A percentile compares a stretch with the other conserved stretches of the same genome.
These are phyloP conservation scores for Craterocephalus amniculus DNA, from an alignment of 2,797 vertebrate genomes.

Conservation along the genomic window DNA sequence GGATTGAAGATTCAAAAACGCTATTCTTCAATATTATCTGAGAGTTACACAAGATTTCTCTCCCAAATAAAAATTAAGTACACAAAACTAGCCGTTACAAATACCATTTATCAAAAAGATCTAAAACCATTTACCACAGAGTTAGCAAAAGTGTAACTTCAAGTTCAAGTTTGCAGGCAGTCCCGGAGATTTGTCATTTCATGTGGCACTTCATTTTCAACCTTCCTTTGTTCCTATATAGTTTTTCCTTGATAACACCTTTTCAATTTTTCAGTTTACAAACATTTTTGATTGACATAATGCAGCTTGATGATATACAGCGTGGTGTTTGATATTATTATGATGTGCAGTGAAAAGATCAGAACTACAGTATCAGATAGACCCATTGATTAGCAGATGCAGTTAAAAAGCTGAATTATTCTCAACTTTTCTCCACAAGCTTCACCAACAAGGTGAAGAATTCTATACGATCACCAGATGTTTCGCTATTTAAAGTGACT, in stretches of 20 bases:
- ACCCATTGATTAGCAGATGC: not conserved
- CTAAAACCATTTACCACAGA: not conserved
- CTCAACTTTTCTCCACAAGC: not conserved
- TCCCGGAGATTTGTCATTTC: too few species aligned
- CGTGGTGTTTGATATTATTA: not conserved
- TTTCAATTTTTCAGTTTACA: not conserved
- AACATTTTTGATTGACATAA: not conserved
- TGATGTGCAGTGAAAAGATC: not conserved
- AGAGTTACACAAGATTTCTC: not conserved
- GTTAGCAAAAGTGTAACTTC: not conserved
- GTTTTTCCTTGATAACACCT: not conserved
- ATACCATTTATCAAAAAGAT: too few species aligned
- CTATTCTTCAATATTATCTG: not conserved
- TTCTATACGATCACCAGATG: not conserved
- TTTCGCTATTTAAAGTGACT: not conserved
- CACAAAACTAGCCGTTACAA: not conserved
- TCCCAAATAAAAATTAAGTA: not conserved
- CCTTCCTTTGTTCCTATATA: too few species aligned
- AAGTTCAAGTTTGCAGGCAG: too few species aligned
- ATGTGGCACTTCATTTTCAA: too few species aligned
- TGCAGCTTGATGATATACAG: not conserved
- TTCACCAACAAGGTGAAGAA: not conserved
- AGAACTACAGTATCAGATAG: not conserved
- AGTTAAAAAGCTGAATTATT: not conserved
- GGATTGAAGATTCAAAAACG: not conserved